Percentiles rank a stretch among this genome's conserved stretches.
Conservation (phyloP, 1,140 invertebrate species). For the Agrilus planipennis region DNA sequence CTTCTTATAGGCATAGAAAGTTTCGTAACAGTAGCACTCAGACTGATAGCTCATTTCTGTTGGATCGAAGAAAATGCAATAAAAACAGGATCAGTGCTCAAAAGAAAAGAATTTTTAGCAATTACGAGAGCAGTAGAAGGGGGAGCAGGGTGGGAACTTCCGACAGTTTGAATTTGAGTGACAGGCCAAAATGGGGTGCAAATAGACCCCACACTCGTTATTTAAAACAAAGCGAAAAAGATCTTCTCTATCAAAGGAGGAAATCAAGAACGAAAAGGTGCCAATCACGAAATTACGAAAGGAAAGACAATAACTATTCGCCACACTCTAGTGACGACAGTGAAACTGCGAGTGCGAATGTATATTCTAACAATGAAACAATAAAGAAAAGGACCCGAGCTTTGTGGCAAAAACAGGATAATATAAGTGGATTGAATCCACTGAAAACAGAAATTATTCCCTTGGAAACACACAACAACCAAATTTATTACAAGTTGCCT, state of each 20-base stretch:
- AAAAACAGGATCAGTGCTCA: slow-evolving; percentile 27
- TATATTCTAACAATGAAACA: slow-evolving; percentile 24
- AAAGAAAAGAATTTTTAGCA: too few relatives aligned
- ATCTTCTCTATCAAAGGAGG: slow-evolving; percentile 56
- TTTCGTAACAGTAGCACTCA: slow-evolving; percentile 54
- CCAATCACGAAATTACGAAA: slow-evolving; percentile 32
- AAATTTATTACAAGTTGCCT: slow-evolving; percentile 22
- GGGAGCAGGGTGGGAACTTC: slow-evolving; percentile 39
- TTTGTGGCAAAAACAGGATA: slow-evolving; percentile 27
- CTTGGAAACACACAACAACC: slow-evolving; percentile 26
- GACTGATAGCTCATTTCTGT: slow-evolving; percentile 35
- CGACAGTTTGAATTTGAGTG: slow-evolving; percentile 39
- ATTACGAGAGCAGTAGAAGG: slow-evolving; percentile 33
- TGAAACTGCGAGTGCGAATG: slow-evolving; percentile 37
- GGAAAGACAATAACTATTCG: slow-evolving; percentile 32
- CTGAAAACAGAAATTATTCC: slow-evolving; percentile 32
- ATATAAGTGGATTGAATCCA: slow-evolving; percentile 24
- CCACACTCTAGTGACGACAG: slow-evolving; percentile 47
- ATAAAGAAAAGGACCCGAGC: slow-evolving; percentile 21
- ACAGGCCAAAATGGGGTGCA: slow-evolving; percentile 53
- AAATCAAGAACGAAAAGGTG: slow-evolving; percentile 45
- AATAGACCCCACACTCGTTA: slow-evolving; percentile 58
- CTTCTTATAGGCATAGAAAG: slow-evolving; percentile 40
- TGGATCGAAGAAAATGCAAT: slow-evolving; percentile 18
- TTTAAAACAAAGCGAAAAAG: slow-evolving; percentile 64